Conservation (phyloP, 2,797 vertebrate species). For the Kryptopterus vitreolus region DNA sequence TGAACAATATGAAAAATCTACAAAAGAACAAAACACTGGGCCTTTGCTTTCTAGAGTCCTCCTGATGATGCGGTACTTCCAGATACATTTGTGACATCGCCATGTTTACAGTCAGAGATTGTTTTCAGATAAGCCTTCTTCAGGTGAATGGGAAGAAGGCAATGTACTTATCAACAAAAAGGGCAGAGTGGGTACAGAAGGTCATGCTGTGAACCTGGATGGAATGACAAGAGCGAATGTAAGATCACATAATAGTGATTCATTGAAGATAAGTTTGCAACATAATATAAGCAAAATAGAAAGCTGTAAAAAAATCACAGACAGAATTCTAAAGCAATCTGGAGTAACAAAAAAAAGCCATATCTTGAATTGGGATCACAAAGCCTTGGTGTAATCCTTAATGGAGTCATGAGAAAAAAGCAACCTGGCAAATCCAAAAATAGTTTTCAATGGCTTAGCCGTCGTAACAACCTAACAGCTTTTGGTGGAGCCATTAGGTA, state of each 20-base stretch:
- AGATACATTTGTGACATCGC: background rate
- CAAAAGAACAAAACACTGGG: background rate
- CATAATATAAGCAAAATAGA: background rate
- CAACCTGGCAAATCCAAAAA: background rate
- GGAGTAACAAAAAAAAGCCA: background rate
- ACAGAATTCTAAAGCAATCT: background rate
- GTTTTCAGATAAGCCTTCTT: background rate
- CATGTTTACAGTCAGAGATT: background rate
- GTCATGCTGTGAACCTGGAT: background rate
- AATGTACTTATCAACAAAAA: background rate
- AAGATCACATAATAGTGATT: background rate
- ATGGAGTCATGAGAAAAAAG: background rate
- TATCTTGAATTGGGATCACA: background rate
- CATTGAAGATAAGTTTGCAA: background rate
- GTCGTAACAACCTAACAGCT: background rate
- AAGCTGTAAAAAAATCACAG: background rate
- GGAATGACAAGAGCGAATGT: background rate
- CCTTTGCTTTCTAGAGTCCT: background rate
- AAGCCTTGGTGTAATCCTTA: background rate
- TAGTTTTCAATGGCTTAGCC: background rate
- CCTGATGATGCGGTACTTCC: background rate
- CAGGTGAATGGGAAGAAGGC: background rate
- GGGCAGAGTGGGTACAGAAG: background rate
- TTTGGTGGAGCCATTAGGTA: background rate
- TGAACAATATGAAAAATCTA: background rate